phyloP scores from a whole-genome alignment of 35 echinoderm and acorn worm genomes.

The Acanthaster planci region DNA sequence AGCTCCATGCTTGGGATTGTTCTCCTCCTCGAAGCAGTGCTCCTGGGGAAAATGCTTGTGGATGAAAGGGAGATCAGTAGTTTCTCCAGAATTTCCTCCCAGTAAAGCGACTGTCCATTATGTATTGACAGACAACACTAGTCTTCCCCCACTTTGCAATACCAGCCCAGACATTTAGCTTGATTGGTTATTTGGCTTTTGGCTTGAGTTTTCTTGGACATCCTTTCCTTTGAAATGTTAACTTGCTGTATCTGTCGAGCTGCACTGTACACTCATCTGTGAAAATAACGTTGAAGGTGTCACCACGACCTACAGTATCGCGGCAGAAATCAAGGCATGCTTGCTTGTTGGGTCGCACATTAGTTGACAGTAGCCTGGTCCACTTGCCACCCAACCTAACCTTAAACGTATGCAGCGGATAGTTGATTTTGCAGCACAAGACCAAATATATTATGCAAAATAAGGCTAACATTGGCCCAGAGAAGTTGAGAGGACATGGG shows the following conservation, averaged over 20 bases:
- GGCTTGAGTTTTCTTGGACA: neutral
- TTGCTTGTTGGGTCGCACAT: conserved; percentile 23
- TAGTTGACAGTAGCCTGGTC: conserved; percentile 30
- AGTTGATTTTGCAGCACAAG: neutral
- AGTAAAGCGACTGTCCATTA: too few species aligned
- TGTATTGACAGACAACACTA: too few species aligned
- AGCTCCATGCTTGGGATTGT: neutral
- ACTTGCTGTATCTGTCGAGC: too few species aligned
- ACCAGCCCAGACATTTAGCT: too few species aligned
- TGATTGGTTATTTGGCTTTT: too few species aligned
- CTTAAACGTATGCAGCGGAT: neutral
- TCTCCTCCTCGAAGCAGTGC: neutral
- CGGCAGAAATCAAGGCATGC: too few species aligned
- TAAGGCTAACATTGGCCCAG: neutral
- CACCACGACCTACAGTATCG: neutral
- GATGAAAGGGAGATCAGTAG: too few species aligned
- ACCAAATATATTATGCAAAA: neutral
- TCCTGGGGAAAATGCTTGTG: neutral
- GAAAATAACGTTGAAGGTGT: neutral
- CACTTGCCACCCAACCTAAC: conserved; percentile 19
- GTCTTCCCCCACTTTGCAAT: too few species aligned
- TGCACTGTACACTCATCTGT: conserved; percentile 11
- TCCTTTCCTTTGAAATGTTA: neutral
- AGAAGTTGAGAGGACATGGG: too few species aligned
- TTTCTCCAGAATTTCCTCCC: too few species aligned